Base-by-base conservation (phyloP, 2,797 vertebrate genomes). In the Australoheros facetus region DNA sequence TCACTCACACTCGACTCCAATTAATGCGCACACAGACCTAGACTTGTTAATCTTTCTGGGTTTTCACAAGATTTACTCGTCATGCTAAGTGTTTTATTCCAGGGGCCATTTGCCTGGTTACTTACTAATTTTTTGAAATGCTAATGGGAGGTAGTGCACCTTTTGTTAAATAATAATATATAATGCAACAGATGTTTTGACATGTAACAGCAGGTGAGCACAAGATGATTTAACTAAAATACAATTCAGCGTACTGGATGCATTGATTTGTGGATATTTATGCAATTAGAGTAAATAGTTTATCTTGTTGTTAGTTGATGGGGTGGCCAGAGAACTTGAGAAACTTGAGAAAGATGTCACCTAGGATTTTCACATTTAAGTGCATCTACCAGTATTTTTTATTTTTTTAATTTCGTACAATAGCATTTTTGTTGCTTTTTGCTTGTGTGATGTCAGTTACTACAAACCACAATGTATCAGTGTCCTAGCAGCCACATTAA, bases 1-100 rank as follows among this genome's bases (percentile, higher is more conserved):
- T 85, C 71, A 51, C 75, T 77, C 78, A 82, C 57, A 39, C 71
- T 53, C 1, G 7, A 57, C 28, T 79, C 42, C 82, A 89, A 86
- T 84, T 53, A 84, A 77, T 83, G 74, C 69, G 34, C 57, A 34
- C 4, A 16, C 79, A 74, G 56, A 80, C 45, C 59, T 48, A 71
- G 23, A 73, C 30, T 54, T 71, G 62, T 75, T 79, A 19, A 84
- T 86, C 55, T 64, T 54, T 69, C 37, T 55, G 56, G 3, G 23
- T 80, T 76, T 82, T 71, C 54, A 77, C 23, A 59, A 58, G 75
- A 54, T 21, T 7, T 59, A 14, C 28, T 45, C 17, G 16, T 75
- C 64, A 62, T 39, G 54, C 56, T 66, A 60, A 60, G 26, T 76
- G 71, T 74, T 71, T 85, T 6, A 73, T 37, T 60, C 26, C 11